These are phyloP conservation scores for Helleia helle DNA, from an alignment of 2,888 invertebrate genomes.

Conservation along the genomic window DNA sequence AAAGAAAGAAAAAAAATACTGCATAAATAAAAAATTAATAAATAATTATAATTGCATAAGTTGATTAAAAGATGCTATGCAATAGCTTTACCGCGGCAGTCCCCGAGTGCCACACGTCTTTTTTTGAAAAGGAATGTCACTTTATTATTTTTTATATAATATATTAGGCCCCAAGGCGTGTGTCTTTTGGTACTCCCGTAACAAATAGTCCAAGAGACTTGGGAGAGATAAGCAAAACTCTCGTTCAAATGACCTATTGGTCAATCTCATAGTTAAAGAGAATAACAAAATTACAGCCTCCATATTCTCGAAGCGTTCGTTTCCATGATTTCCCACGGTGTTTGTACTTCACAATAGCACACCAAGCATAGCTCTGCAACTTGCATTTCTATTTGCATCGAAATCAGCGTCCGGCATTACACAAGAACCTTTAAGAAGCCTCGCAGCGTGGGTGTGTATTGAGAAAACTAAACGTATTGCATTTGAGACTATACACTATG, in stretches of 20 bases:
- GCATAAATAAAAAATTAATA: too few species aligned
- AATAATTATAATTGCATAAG: too few species aligned
- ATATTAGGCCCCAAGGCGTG: too few species aligned
- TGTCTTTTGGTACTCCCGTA: not conserved
- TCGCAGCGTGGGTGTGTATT: conserved; percentile 3
- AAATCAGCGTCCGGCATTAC: conserved; percentile 2
- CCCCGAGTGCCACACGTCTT: too few species aligned
- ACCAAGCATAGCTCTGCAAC: conserved; percentile 16
- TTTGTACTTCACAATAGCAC: conserved; percentile 22
- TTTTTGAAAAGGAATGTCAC: too few species aligned
- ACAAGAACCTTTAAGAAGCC: conserved; percentile 1
- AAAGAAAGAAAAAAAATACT: too few species aligned
- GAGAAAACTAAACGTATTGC: not conserved
- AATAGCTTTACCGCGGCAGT: too few species aligned
- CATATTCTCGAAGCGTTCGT: conserved; percentile 30
- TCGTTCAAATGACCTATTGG: not conserved
- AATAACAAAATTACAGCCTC: conserved; percentile 4
- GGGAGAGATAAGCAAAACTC: not conserved
- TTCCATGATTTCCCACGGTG: conserved; percentile 46
- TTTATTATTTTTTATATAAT: too few species aligned
- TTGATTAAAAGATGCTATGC: too few species aligned
- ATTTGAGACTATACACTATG: too few species aligned
- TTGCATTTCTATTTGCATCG: conserved; percentile 22
- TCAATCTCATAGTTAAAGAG: not conserved
- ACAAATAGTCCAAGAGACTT: too few species aligned